Base-by-base conservation (phyloP, 2,113 vertebrate species). In the Fulica atra region DNA sequence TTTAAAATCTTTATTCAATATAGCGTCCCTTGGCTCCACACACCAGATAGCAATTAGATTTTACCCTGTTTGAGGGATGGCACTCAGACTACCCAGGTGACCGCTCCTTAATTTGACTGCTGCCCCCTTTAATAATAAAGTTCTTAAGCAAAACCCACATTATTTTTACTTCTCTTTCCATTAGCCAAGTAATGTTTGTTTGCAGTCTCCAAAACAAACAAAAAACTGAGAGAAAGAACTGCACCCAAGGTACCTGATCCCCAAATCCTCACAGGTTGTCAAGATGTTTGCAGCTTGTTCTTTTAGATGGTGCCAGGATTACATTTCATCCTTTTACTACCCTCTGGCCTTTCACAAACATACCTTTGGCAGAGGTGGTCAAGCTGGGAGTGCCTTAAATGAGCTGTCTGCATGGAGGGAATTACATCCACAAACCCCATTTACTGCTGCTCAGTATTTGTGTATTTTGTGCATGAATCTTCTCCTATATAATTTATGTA, bases 391-490 rank as follows among this genome's bases (percentile, higher is more conserved):
- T 10, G 40, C 80, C 82, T 94, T 90, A 93, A 86, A 82, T 50
- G 68, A 86, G 40, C 86, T 72, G 79, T 92, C 90, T 90, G 86
- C 72, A 92, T 26, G 31, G 44, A 94, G 54, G 36, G 72, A 92
- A 95, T 77, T 88, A 72, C 74, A 90, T 77, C 92, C 84, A 88
- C 82, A 92, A 86, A 82, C 26, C 38, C 50, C 63, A 86, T 92
- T 90, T 94, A 94, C 46, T 86, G 68, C 60, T 88, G 31, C 80
- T 88, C 40, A 51, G 68, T 88, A 91, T 93, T 88, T 95, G 86
- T 78, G 16, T 71, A 94, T 88, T 93, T 96, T 63, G 83, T 59
- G 65, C 91, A 92, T 90, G 28, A 81, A 94, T 86, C 77, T 95
- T 68, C 80, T 68, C 44, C 80, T 71, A 33, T 61, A 14, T 93